phyloP scores from a whole-genome alignment of 2,797 vertebrate genomes.

The Hippopotamyrus pictus region DNA sequence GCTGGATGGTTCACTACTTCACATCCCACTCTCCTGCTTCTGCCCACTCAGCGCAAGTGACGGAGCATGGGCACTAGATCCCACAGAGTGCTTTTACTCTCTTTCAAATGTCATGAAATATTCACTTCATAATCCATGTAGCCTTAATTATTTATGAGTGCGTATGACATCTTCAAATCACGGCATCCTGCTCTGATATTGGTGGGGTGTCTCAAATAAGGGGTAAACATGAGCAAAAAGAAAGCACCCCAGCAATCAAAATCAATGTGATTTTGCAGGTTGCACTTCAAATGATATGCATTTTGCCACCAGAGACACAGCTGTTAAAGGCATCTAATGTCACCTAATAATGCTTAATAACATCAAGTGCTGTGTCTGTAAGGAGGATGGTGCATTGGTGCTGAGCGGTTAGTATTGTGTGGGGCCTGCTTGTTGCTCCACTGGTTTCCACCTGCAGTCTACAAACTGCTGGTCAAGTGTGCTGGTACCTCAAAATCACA shows the following conservation, averaged over 20 bases:
- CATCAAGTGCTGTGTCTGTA: background rate
- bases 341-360: background rate
- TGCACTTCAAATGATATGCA: background rate
- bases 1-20: background rate
- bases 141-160: conserved; percentile 58
- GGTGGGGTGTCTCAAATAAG: conserved; percentile 15
- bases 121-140: conserved; percentile 55
- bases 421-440: background rate
- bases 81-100: conserved; percentile 46
- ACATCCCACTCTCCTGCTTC: background rate
- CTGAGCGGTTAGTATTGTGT: background rate
- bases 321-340: background rate
- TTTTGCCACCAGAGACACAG: background rate
- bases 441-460: background rate
- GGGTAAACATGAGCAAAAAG: background rate
- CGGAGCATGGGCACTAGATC: conserved; percentile 11
- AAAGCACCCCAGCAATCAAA: background rate
- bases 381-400: background rate
- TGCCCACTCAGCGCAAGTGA: background rate
- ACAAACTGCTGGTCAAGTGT: background rate
- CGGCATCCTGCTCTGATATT: conserved; percentile 22
- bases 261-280: background rate
- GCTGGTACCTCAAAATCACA: background rate
- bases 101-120: conserved; percentile 63
- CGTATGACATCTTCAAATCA: conserved; percentile 58